Conservation (phyloP, 2,888 invertebrate species). For the Erebia aethiops region DNA sequence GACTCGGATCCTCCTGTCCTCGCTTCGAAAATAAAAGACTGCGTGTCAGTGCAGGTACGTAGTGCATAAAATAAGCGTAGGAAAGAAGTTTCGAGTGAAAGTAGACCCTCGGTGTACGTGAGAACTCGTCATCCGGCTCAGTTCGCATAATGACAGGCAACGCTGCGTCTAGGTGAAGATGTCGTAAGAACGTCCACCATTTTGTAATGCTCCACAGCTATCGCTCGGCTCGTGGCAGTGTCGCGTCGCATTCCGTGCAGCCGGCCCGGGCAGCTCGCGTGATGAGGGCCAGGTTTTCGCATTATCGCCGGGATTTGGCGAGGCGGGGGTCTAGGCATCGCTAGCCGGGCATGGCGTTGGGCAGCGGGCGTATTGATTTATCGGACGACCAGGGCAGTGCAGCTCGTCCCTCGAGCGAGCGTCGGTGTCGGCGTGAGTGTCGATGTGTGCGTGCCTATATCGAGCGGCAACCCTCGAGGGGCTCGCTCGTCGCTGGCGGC, state of each 20-base stretch:
- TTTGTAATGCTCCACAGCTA: conserved; percentile 82
- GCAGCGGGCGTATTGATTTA: conserved; percentile 78
- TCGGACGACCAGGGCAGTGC: conserved; percentile 77
- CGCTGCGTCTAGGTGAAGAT: conserved; percentile 80
- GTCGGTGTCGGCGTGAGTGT: conserved; percentile 77
- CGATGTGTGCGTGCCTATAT: conserved; percentile 72
- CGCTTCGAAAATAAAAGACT: conserved; percentile 85
- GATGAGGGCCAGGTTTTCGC: conserved; percentile 74
- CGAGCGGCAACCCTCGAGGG: conserved; percentile 82
- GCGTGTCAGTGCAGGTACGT: conserved; percentile 86
- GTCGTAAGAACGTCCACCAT: conserved; percentile 85
- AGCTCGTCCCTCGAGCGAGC: conserved; percentile 74
- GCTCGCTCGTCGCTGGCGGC: conserved; percentile 52
- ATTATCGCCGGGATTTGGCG: conserved; percentile 75
- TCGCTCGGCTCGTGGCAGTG: conserved; percentile 78
- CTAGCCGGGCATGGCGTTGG: conserved; percentile 67
- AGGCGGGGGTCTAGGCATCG: conserved; percentile 73
- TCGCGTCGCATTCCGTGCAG: conserved; percentile 79
- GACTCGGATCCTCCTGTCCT: conserved; percentile 81
- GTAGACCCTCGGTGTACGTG: conserved; percentile 77
- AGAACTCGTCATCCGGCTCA: conserved; percentile 82
- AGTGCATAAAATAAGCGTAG: conserved; percentile 61
- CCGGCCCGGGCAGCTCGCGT: conserved; percentile 74
- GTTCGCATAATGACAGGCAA: conserved; percentile 78
- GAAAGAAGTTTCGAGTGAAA: conserved; percentile 76